Evolutionary conservation across 2,888 invertebrate genomes (phyloP), one percentile per base, ranked within the genome.

Genomic region (Ophonus ardosiacus): DNA sequence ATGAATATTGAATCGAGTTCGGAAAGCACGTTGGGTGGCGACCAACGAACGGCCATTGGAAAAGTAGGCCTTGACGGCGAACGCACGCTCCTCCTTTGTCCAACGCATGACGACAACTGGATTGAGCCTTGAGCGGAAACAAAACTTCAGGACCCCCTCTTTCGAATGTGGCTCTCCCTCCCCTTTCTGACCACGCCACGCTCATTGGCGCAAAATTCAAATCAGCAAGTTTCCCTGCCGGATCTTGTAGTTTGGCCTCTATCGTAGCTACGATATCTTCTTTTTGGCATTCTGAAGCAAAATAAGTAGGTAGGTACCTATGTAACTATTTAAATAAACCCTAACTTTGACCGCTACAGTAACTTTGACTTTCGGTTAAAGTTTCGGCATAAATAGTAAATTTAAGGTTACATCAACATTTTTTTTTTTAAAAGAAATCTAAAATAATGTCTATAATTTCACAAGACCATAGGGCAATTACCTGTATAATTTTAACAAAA

Each of bases 1-100:
- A 15, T 21, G 51, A 84, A 84, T 84, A 57, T 84, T 76, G 76
- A 84, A 84, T 5, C 43, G 76, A 10, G 65, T 51, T 57, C 84
- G 61, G 63, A 79, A 84, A 21, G 84, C 63, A 78, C 61, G 84
- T 21, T 59, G 84, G 13, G 78, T 84, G 63, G 78, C 76, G 21
- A 78, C 43, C 15, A 84, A 59, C 8, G 76, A 85, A 71, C 81
- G 78, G 74, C 85, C 82, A 78, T 79, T 86, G 40, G 63, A 63
- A 85, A 80, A 82, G 82, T 85, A 85, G 59, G 81, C 86, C 81
- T 85, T 85, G 40, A 86, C 84, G 79, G 80, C 84, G 84, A 86
- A 86, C 63, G 81, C 85, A 81, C 86, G 85, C 43, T 86, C 21
- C 74, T 86, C 86, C 38, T 79, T 85, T 59, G 40, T 86, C 86